Conservation (phyloP, 2,797 vertebrate genomes). For the Podarcis lilfordi region DNA sequence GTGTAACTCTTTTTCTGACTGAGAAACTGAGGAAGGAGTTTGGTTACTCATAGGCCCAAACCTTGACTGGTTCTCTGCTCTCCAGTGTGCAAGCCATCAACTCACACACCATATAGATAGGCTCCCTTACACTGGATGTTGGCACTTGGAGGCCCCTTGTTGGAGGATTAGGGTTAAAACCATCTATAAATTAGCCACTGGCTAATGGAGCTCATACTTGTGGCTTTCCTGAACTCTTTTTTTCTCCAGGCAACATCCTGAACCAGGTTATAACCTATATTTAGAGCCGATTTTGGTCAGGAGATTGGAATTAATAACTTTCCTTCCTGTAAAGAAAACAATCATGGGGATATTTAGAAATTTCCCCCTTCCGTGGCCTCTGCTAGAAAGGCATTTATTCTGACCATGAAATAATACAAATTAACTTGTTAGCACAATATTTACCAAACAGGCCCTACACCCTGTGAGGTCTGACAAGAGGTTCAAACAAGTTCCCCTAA, state of each 20-base stretch:
- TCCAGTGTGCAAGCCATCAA: not conserved
- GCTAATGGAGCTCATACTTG: not conserved
- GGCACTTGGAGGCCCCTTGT: accelerated
- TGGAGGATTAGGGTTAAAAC: accelerated
- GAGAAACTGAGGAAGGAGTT: accelerated
- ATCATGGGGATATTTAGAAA: not conserved
- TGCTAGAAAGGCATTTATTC: constrained; percentile 3
- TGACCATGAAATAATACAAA: constrained; percentile 36
- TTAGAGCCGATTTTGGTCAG: constrained; percentile 33
- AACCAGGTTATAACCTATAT: constrained; percentile 40
- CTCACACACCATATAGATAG: not conserved
- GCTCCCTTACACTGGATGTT: not conserved
- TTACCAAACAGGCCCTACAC: not conserved
- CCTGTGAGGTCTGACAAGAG: constrained; percentile 22
- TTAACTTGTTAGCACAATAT: constrained; percentile 43
- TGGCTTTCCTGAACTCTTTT: constrained; percentile 5
- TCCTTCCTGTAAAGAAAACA: constrained; percentile 69
- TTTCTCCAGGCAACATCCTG: constrained; percentile 51
- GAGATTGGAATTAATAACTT: constrained; percentile 67
- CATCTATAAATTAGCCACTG: not conserved
- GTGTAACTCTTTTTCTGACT: not conserved
- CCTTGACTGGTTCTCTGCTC: not conserved
- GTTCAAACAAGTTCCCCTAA: constrained; percentile 28
- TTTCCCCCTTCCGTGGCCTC: constrained; percentile 7
- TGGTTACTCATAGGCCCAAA: not conserved